A percentile compares a stretch with the other conserved stretches of the same genome.
Conservation (phyloP, 2,888 invertebrate species). For the Drosophila picticornis region DNA sequence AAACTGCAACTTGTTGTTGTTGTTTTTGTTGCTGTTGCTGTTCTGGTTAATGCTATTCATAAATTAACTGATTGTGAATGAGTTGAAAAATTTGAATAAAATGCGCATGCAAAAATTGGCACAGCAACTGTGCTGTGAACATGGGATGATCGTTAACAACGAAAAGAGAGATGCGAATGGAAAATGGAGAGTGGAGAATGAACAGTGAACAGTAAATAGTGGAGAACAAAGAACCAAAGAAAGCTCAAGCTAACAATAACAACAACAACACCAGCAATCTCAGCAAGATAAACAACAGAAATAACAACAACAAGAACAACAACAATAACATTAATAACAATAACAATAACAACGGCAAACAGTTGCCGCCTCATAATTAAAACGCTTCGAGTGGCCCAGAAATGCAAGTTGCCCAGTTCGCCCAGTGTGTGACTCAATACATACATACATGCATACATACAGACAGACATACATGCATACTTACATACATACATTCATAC, state of each 20-base stretch:
- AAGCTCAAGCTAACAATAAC: slow-evolving; percentile 30
- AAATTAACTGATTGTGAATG: slow-evolving; percentile 68
- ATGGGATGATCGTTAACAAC: slow-evolving; percentile 7
- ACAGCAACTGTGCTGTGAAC: slow-evolving; percentile 29
- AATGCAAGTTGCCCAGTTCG: slow-evolving; percentile 51
- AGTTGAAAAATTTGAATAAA: slow-evolving; percentile 76
- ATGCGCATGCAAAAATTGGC: slow-evolving; percentile 70
- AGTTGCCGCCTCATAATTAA: slow-evolving; percentile 75
- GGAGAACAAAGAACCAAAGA: slow-evolving; percentile 35
- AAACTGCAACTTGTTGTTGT: slow-evolving; percentile 35
- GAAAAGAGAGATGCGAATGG: slow-evolving; percentile 1
- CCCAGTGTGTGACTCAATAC: slow-evolving; percentile 2
- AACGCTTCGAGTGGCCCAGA: slow-evolving; percentile 66
- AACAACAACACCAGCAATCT: slow-evolving; percentile 46
- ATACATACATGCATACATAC: neutral
- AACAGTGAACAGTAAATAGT: neutral
- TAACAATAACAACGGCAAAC: slow-evolving; percentile 57
- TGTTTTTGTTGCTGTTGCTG: slow-evolving; percentile 8
- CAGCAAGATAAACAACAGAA: slow-evolving; percentile 28
- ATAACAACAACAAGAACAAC: slow-evolving; percentile 37
- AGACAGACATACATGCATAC: neutral
- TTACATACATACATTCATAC: neutral
- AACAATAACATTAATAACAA: slow-evolving; percentile 45
- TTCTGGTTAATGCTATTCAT: slow-evolving; percentile 27
- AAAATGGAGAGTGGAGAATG: slow-evolving; percentile 6